Percentiles rank a stretch among this genome's conserved stretches.
phyloP scores from a whole-genome alignment of 2,888 invertebrate genomes.

The Melanotus villosus region DNA sequence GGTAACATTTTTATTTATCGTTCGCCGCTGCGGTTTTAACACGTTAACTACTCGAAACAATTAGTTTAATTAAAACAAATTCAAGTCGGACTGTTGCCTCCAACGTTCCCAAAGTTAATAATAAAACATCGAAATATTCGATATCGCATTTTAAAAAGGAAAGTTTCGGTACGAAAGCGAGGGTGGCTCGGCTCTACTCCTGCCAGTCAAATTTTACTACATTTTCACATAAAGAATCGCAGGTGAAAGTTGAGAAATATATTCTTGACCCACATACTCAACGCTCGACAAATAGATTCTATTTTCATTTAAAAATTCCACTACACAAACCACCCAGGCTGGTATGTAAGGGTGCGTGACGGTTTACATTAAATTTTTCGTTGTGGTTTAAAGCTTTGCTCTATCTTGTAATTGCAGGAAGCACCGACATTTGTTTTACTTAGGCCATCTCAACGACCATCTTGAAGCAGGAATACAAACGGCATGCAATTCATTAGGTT shows the following conservation, averaged over 20 bases:
- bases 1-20: too few relatives aligned
- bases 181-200: too few relatives aligned
- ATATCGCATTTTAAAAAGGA: too few relatives aligned
- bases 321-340: conserved; percentile 8
- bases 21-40: too few relatives aligned
- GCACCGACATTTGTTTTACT: conserved; percentile 51
- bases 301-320: conserved; percentile 25
- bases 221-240: conserved; percentile 2
- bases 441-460: conserved; percentile 42
- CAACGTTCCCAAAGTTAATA: too few relatives aligned
- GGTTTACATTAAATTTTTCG: conserved; percentile 42
- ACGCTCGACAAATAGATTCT: conserved; percentile 14
- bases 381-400: conserved; percentile 37
- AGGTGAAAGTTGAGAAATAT: neutral
- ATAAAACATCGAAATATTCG: too few relatives aligned
- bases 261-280: neutral
- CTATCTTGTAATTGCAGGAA: conserved; percentile 53
- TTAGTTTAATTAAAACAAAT: too few relatives aligned
- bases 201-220: too few relatives aligned
- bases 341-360: conserved; percentile 38
- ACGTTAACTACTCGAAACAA: too few relatives aligned
- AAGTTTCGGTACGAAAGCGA: too few relatives aligned
- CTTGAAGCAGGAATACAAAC: conserved; percentile 45
- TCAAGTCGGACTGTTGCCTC: too few relatives aligned
- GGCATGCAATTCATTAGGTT: conserved; percentile 49